phyloP scores from a whole-genome alignment of 2,113 vertebrate genomes.

The Caranx ignobilis region DNA sequence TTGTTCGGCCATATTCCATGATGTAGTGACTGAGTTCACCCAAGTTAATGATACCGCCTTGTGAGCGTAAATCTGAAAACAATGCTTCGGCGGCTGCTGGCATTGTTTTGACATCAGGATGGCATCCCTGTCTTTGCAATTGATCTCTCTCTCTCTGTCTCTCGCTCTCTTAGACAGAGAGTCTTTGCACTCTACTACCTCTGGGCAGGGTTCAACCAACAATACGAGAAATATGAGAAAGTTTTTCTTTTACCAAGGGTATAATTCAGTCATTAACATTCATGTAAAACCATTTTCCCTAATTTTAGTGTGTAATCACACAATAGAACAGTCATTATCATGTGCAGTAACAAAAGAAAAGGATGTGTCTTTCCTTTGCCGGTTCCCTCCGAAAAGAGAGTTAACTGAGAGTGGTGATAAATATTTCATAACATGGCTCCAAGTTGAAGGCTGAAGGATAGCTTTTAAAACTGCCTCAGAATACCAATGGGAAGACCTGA shows the following conservation, averaged over 20 bases:
- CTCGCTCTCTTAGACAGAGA: constrained; percentile 14
- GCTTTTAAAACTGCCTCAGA: constrained; percentile 54
- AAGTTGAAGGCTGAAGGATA: constrained; percentile 58
- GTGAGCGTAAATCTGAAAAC: constrained; percentile 38
- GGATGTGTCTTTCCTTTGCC: constrained; percentile 17
- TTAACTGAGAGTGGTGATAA: constrained; percentile 57
- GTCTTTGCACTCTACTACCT: not conserved
- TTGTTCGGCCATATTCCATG: constrained; percentile 65
- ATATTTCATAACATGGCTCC: constrained; percentile 63
- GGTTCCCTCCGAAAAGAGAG: constrained; percentile 29
- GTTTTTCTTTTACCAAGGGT: not conserved
- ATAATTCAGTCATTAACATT: constrained; percentile 11
- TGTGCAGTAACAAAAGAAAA: constrained; percentile 10
- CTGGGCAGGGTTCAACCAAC: not conserved
- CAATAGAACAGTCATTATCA: constrained; percentile 22
- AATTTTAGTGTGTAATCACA: constrained; percentile 28
- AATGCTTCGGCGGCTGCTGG: constrained; percentile 53
- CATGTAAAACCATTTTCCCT: not conserved
- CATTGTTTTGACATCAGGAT: constrained; percentile 63
- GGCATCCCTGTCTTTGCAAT: constrained; percentile 49
- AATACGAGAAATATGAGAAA: not conserved
- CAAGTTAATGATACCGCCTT: constrained; percentile 66
- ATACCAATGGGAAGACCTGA: constrained; percentile 55
- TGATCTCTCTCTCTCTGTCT: constrained; percentile 39
- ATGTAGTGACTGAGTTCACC: constrained; percentile 69